Percentiles rank a stretch among this genome's conserved stretches.
Conservation (phyloP, 2,888 invertebrate genomes). For the Erebia epiphron region DNA sequence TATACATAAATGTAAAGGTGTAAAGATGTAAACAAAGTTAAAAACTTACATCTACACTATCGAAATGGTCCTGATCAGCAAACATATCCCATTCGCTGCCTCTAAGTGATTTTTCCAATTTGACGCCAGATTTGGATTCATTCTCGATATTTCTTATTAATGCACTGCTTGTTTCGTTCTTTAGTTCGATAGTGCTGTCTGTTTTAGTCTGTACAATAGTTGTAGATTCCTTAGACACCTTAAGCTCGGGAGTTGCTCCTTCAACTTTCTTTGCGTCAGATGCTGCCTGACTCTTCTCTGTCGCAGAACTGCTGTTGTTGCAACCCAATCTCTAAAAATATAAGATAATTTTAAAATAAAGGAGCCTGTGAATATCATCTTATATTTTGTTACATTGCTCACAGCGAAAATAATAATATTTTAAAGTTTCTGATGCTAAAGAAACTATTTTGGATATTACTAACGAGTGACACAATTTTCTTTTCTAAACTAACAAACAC, state of each 20-base stretch:
- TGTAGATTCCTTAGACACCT: conserved; percentile 30
- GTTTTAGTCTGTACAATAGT: conserved; percentile 20
- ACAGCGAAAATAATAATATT: neutral
- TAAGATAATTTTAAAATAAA: neutral
- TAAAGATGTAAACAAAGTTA: neutral
- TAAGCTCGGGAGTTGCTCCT: conserved; percentile 32
- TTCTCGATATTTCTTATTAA: conserved; percentile 37
- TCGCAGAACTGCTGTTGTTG: conserved; percentile 34
- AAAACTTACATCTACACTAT: conserved; percentile 69
- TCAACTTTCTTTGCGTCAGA: conserved; percentile 18
- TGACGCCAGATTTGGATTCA: conserved; percentile 49
- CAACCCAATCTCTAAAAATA: conserved; percentile 50
- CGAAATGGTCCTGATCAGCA: conserved; percentile 94
- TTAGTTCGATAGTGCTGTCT: conserved; percentile 29
- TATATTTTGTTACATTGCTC: too few species aligned
- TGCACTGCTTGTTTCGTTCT: conserved; percentile 21
- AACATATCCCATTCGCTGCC: conserved; percentile 94
- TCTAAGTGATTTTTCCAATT: conserved; percentile 69
- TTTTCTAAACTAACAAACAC: neutral
- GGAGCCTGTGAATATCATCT: too few species aligned
- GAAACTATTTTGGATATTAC: too few species aligned
- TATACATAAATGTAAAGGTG: too few species aligned
- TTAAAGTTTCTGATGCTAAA: too few species aligned
- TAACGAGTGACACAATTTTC: too few species aligned
- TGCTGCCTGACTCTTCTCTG: conserved; percentile 24